Conservation (phyloP, 2,797 vertebrate genomes). For the Falco cherrug region DNA sequence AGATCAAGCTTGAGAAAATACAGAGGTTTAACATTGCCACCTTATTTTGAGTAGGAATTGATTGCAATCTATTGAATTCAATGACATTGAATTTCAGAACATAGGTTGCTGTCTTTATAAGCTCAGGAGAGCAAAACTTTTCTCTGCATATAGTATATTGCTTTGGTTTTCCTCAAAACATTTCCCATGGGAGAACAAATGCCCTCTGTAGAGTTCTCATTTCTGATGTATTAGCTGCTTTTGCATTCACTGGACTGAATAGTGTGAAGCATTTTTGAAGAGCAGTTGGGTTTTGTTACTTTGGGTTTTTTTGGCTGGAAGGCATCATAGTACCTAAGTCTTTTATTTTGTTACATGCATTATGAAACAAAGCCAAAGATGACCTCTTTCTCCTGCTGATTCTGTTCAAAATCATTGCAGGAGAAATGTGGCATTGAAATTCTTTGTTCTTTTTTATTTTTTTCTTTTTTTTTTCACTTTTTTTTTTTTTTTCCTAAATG, state of each 20-base stretch:
- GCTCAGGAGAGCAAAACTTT: not conserved
- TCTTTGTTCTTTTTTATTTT: not conserved
- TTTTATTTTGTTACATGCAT: not conserved
- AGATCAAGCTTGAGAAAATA: not conserved
- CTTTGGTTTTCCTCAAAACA: not conserved
- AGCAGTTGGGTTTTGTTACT: not conserved
- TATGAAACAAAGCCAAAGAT: not conserved
- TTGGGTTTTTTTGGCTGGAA: not conserved
- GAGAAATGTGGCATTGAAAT: not conserved
- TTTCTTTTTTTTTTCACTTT: not conserved
- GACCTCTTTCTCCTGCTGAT: not conserved
- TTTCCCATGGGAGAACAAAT: not conserved
- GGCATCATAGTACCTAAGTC: not conserved
- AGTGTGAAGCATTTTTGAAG: not conserved
- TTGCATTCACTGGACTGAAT: not conserved
- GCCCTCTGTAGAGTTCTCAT: not conserved
- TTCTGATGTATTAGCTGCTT: not conserved
- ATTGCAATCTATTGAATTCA: not conserved
- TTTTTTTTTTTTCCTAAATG: not conserved
- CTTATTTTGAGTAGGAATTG: not conserved
- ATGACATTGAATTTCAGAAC: not conserved
- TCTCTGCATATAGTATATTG: not conserved
- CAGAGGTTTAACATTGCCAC: not conserved
- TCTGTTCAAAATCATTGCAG: not conserved
- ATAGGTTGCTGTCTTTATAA: not conserved